Percentiles rank a stretch among this genome's conserved stretches.
Evolutionary conservation across 2,113 vertebrate species (phyloP).

Genomic region (Phyllostomus hastatus): DNA sequence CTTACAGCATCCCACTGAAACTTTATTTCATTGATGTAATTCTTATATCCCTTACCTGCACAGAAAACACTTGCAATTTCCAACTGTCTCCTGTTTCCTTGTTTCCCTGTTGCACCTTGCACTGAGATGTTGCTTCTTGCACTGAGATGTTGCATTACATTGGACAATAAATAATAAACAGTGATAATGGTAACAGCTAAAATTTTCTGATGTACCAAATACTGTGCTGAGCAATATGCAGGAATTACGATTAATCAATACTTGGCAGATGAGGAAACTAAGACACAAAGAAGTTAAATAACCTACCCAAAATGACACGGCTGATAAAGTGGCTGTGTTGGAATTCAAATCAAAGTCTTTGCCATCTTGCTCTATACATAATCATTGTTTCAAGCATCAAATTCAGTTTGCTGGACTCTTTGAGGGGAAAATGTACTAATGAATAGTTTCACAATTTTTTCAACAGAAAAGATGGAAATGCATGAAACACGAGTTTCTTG

Average conservation of each 20-base stretch:
- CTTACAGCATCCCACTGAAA: neutral
- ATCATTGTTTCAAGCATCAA: neutral
- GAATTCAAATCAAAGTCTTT: slow-evolving; percentile 8
- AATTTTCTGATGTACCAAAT: neutral
- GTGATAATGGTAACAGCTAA: neutral
- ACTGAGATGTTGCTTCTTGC: neutral
- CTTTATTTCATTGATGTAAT: neutral
- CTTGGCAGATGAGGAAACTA: slow-evolving; percentile 8
- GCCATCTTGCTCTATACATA: neutral
- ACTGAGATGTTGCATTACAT: no score
- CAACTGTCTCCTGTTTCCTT: neutral
- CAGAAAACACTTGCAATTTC: neutral
- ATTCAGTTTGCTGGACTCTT: neutral
- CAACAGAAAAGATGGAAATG: neutral
- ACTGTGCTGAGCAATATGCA: neutral
- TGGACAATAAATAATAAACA: neutral
- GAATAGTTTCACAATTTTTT: neutral
- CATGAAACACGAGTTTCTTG: neutral
- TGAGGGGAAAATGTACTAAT: neutral
- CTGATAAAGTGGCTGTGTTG: neutral
- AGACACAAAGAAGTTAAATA: neutral
- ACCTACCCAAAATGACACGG: neutral
- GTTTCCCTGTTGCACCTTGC: neutral
- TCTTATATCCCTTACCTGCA: neutral
- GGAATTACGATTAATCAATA: neutral